Evolutionary conservation across 1,140 invertebrate genomes (phyloP).

Genomic region (Heliconius himera): DNA sequence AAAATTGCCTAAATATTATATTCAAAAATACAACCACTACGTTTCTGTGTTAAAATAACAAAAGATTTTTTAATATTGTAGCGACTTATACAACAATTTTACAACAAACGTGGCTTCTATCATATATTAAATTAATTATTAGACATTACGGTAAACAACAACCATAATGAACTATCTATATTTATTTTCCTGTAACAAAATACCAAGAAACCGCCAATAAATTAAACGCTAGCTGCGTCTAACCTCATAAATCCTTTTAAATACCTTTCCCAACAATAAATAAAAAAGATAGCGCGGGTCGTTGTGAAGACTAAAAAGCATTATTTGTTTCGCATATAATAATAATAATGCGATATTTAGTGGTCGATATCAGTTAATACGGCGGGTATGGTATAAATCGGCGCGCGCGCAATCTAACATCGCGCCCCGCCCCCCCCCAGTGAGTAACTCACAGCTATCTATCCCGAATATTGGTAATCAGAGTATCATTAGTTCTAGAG

Average conservation of each 20-base stretch:
- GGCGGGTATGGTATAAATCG: slow-evolving; percentile 72
- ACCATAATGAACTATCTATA: slow-evolving; percentile 7
- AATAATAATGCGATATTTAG: slow-evolving; percentile 80
- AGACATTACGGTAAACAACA: not conserved
- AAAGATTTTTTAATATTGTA: not conserved
- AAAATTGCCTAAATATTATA: no score
- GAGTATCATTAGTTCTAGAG: slow-evolving; percentile 72
- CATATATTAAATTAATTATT: not conserved
- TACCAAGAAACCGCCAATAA: slow-evolving; percentile 28
- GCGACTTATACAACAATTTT: not conserved
- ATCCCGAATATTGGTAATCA: slow-evolving; percentile 80
- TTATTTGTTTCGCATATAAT: slow-evolving; percentile 79
- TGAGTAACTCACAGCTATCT: slow-evolving; percentile 77
- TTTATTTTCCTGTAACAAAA: slow-evolving; percentile 29
- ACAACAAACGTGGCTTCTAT: not conserved
- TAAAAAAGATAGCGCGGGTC: slow-evolving; percentile 57
- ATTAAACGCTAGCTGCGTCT: slow-evolving; percentile 32
- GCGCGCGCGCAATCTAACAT: slow-evolving; percentile 69
- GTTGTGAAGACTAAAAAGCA: slow-evolving; percentile 48
- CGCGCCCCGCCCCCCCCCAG: slow-evolving; percentile 60
- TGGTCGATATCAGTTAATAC: slow-evolving; percentile 76
- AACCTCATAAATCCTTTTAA: slow-evolving; percentile 53
- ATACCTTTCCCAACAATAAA: slow-evolving; percentile 70
- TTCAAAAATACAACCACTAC: no score
- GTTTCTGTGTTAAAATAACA: no score